These are phyloP conservation scores for Bombus superbus DNA, from an alignment of 1,140 invertebrate species.

Conservation along the genomic window DNA sequence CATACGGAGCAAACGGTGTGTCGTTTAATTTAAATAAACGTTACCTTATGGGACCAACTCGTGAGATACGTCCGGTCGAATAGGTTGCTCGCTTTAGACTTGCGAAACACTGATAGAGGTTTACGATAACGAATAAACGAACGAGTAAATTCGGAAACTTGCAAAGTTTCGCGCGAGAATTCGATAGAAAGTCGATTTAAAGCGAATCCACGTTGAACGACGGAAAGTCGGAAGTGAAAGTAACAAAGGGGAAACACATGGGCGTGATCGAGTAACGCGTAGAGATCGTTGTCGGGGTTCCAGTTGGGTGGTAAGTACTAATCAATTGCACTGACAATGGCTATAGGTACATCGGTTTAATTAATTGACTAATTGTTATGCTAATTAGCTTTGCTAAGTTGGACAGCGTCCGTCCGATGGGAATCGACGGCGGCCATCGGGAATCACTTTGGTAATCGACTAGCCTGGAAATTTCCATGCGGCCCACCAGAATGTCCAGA, in stretches of 20 bases:
- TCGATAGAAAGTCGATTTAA: not conserved
- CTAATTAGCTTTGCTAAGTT: conserved; percentile 40
- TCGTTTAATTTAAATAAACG: no score
- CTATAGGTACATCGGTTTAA: conserved; percentile 35
- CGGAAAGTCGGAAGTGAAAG: not conserved
- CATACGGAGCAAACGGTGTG: no score
- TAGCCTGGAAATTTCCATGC: conserved; percentile 29
- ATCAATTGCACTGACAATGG: conserved; percentile 31
- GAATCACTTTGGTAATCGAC: conserved; percentile 41
- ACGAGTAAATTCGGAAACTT: not conserved
- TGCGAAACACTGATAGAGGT: no score
- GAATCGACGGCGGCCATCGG: conserved; percentile 2
- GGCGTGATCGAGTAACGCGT: not conserved
- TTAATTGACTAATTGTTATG: conserved; percentile 52
- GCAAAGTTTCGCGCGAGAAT: no score
- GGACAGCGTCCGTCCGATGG: conserved; percentile 18
- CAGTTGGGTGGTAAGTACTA: conserved; percentile 17
- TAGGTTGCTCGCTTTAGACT: no score
- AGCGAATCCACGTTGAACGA: not conserved
- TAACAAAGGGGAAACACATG: not conserved
- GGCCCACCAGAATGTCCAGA: not conserved
- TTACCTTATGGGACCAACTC: no score
- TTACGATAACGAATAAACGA: no score
- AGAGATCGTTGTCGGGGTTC: not conserved
- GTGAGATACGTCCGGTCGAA: no score